Base-by-base conservation (phyloP, 2,797 vertebrate genomes). In the Hydrolagus colliei region DNA sequence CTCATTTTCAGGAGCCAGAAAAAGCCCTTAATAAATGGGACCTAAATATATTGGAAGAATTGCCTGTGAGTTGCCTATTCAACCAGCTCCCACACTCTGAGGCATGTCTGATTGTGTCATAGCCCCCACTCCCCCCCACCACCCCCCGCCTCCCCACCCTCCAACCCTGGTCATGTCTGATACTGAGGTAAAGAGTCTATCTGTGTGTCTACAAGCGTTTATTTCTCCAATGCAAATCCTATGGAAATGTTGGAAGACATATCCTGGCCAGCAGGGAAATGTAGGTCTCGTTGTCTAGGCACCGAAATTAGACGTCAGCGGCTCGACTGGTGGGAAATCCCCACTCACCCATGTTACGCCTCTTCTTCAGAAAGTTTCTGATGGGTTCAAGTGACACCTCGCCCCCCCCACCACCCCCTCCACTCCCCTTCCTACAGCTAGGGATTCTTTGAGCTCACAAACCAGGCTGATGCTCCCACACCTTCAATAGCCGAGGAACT, bases 191-290 rank as follows among this genome's bases (percentile, higher is more conserved):
- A 84, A 84, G 79, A 67, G 35, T 9, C 65, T 84, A 1, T 84
- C 65, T 84, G 27, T 84, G 65, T 84, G 79, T 84, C 65, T 9
- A 68, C 12, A 27, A 0, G 79, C 35, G 16, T 84, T 71, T 84
- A 32, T 84, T 71, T 84, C 27, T 18, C 65, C 35, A 67, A 84
- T 84, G 79, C 79, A 84, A 84, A 84, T 84, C 27, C 41, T 84
- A 84, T 84, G 79, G 71, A 84, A 84, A 84, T 84, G 71, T 84
- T 84, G 71, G 65, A 67, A 84, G 41, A 63, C 20, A 62, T 41
- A 68, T 18, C 63, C 79, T 27, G 27, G 27, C 0, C 27, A 27
- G 27, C 27, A 27, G 27, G 27, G 27, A 27, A 27, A 27, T 27
- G 27, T 27, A 27, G 27, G 27, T 27, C 27, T 27, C 27, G 27